Evolutionary conservation across 2,113 vertebrate genomes (phyloP).

Genomic region (Tupaia tana): DNA sequence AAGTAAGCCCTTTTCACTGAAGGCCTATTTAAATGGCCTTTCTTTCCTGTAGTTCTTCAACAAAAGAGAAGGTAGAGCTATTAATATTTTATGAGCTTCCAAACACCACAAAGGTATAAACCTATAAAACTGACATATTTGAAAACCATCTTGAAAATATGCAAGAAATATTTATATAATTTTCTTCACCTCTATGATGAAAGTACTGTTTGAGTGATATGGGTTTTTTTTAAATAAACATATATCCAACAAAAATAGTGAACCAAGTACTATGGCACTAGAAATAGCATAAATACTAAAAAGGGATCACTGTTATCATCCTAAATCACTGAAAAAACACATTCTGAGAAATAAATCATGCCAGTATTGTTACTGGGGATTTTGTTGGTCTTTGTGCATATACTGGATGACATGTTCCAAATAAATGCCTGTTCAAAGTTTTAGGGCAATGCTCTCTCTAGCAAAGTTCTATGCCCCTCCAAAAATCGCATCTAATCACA

Average conservation of each 20-base stretch:
- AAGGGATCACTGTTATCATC: neutral
- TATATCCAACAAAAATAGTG: neutral
- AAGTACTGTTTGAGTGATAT: neutral
- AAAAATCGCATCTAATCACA: neutral
- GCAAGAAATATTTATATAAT: neutral
- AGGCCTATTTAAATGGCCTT: neutral
- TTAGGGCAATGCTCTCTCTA: neutral
- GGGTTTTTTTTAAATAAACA: neutral
- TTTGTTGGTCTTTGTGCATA: neutral
- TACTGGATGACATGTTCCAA: neutral
- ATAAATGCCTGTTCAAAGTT: neutral
- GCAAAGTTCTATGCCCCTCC: neutral
- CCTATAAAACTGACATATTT: neutral
- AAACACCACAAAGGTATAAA: neutral
- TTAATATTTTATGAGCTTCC: neutral
- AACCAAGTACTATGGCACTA: neutral
- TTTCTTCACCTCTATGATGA: neutral
- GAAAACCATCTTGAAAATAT: constrained; percentile 7
- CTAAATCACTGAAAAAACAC: neutral
- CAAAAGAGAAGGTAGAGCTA: neutral
- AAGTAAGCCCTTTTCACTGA: neutral
- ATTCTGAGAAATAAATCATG: neutral
- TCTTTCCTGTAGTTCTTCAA: neutral
- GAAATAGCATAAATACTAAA: neutral
- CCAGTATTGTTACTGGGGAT: neutral